A percentile compares a stretch with the other conserved stretches of the same genome.
Conservation (phyloP, 2,797 vertebrate genomes). For the Sebastes kiyomatsui region DNA sequence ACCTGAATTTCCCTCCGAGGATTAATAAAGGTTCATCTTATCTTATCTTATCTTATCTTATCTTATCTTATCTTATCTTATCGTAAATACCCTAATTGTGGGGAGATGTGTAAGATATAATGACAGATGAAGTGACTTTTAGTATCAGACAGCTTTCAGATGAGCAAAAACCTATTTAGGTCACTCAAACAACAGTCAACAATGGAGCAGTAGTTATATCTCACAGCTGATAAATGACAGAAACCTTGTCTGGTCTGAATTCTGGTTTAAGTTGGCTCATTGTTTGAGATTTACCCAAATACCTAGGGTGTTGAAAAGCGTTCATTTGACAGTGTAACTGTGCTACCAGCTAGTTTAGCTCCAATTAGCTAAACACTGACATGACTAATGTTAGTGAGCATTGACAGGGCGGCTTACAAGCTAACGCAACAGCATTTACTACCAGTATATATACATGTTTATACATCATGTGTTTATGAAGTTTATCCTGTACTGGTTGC, state of each 20-base stretch:
- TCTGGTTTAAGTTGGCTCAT: neutral
- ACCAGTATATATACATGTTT: rapidly evolving
- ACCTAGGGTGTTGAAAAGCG: rapidly evolving
- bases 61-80: too few species aligned
- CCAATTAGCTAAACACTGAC: neutral
- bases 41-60: too few species aligned
- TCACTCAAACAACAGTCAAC: neutral
- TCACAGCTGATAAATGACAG: neutral
- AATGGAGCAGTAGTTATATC: too few species aligned
- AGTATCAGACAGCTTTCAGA: neutral
- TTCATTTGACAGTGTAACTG: neutral
- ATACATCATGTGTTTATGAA: rapidly evolving
- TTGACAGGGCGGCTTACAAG: neutral
- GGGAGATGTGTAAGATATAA: neutral
- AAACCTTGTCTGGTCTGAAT: neutral
- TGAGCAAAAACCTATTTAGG: neutral
- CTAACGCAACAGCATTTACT: neutral
- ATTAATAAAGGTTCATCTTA: too few species aligned
- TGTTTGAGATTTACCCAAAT: neutral
- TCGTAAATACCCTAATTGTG: neutral
- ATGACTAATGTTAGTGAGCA: neutral
- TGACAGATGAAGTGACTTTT: neutral
- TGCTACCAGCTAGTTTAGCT: neutral
- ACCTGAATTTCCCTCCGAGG: too few species aligned
- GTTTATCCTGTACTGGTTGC: neutral